Evolutionary conservation across 2,888 invertebrate genomes (phyloP).

Genomic region (Pelosia muscerda): DNA sequence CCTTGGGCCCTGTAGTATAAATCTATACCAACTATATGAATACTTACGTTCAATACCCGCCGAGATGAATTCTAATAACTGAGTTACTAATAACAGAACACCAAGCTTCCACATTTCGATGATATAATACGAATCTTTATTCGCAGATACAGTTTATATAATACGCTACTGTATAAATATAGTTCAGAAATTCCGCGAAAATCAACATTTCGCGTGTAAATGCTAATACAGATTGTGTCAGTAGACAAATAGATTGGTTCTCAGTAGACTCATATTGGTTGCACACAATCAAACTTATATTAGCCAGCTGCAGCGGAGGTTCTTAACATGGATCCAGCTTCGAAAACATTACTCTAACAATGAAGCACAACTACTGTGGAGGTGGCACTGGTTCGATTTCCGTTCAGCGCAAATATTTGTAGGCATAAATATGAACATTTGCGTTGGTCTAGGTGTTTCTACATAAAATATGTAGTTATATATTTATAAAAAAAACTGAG

Average conservation of each 20-base stretch:
- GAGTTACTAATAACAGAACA: conserved; percentile 52
- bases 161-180: conserved; percentile 46
- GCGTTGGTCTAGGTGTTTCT: too few species aligned
- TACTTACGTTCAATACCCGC: conserved; percentile 65
- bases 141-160: conserved; percentile 70
- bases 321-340: too few species aligned
- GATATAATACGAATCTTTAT: conserved; percentile 52
- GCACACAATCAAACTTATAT: conserved; percentile 10
- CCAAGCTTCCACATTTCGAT: conserved; percentile 68
- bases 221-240: conserved; percentile 59
- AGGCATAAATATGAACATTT: too few species aligned
- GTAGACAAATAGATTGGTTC: conserved; percentile 33
- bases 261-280: conserved; percentile 26
- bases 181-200: conserved; percentile 53
- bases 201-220: conserved; percentile 43
- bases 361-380: too few species aligned
- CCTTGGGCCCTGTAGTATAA: not conserved
- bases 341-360: too few species aligned
- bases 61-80: conserved; percentile 49
- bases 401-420: too few species aligned
- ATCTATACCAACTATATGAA: not conserved
- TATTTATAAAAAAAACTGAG: too few species aligned
- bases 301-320: not conserved
- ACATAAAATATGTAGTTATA: too few species aligned
- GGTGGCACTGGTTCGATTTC: too few species aligned